Evolutionary conservation across 2,888 invertebrate species (phyloP), one percentile per base, ranked within the genome.

Genomic region (Agapetus fuscipes): DNA sequence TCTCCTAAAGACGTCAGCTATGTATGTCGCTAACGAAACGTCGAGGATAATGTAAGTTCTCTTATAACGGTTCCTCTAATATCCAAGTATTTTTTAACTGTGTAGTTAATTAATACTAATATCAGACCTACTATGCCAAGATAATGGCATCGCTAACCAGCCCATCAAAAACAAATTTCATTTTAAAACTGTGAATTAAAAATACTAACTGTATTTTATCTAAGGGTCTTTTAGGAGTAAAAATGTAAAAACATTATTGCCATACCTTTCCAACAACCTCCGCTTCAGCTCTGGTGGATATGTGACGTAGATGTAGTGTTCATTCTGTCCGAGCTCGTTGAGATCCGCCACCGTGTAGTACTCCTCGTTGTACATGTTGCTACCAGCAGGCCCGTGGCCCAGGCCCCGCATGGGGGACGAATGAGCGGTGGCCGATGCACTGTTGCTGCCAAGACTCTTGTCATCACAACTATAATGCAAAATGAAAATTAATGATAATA

Each of bases 231-330:
- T 43, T 11, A 53, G 49, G 48, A 50, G 49, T 39, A 44, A 31
- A 46, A 48, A 46, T 40, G 66, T 68, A 52, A 64, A 48, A 48
- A 57, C 55, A 47, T 64, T 62, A 34, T 57, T 52, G 41, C 57
- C 62, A 59, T 74, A 83, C 83, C 83, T 83, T 69, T 87, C 87
- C 52, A 87, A 71, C 53, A 87, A 74, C 49, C 87, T 72, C 54
- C 86, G 76, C 62, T 88, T 87, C 47, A 88, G 71, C 62, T 88
- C 87, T 26, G 86, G 86, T 51, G 88, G 88, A 71, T 87, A 88
- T 37, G 85, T 83, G 51, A 87, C 87, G 63, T 87, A 88, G 56
- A 88, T 87, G 61, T 87, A 88, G 59, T 83, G 82, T 61, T 82
- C 82, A 59, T 80, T 80, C 55, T 74, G 73, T 43, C 74, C 74